Evolutionary conservation across 1,140 invertebrate species (phyloP), one percentile per base, ranked within the genome.

Genomic region (Heliconius hewitsoni): DNA sequence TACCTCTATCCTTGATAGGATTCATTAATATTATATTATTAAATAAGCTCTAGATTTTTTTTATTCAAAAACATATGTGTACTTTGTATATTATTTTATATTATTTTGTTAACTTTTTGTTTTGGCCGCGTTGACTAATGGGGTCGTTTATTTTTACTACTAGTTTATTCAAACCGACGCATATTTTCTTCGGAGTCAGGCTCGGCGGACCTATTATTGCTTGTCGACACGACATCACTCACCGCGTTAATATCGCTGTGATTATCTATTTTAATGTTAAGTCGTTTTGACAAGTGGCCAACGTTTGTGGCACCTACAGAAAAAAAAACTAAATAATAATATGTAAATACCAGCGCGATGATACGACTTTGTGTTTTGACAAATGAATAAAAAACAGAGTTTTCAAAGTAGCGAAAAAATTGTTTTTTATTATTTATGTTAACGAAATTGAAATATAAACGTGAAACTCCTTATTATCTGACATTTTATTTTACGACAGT

Each of bases 51-150:
- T 9, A 9, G n/a, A 9, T 8, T 46, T 46, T 13, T 46, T 46
- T 57, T 57, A 23, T 0, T 2, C 3, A 57, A 76, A 73, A 72
- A 80, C 74, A 80, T 55, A 34, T 50, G 27, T 75, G 52, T 60
- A 55, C 13, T 72, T 18, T 72, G 23, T 30, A 34, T 34, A 34
- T 34, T 5, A 34, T 42, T 42, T 42, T 0, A 80, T 76, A 76
- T 78, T 71, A 50, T 77, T 81, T 77, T 57, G 74, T 37, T 60
- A 27, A 11, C 42, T 16, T 46, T 46, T 46, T 46, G 42, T 46
- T 94, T 92, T 93, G 92, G 92, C 93, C 92, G 79, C 86, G 89
- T 86, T 93, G 92, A 94, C 89, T 91, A 94, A 93, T 94, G 91
- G 89, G 84, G 83, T 86, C 91, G 90, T 93, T 94, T 94, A 94